Evolutionary conservation across 2,113 vertebrate species (phyloP).

Genomic region (Psittacula cyanocephala): DNA sequence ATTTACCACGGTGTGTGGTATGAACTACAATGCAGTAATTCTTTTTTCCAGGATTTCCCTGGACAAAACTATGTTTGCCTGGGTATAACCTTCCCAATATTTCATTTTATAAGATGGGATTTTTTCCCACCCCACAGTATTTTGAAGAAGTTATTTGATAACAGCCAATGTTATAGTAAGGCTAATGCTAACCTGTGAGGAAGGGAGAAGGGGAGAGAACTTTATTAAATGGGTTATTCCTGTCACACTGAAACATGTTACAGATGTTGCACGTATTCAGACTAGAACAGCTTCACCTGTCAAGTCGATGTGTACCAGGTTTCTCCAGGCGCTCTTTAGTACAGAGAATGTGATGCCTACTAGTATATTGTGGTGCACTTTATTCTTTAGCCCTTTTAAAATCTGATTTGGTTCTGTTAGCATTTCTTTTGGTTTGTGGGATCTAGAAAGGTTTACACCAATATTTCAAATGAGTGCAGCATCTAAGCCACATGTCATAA

Average conservation of each 20-base stretch:
- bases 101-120: not conserved
- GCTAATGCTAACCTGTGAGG: not conserved
- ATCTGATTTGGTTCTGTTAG: constrained; percentile 18
- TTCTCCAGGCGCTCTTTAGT: not conserved
- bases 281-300: not conserved
- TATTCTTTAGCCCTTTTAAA: constrained; percentile 5
- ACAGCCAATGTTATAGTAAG: not conserved
- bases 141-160: not conserved
- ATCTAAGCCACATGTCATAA: constrained; percentile 18
- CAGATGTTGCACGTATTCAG: not conserved
- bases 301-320: not conserved
- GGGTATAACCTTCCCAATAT: not conserved
- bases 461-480: constrained; percentile 22
- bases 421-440: constrained; percentile 31
- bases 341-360: not conserved
- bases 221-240: not conserved
- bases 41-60: not conserved
- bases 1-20: not conserved
- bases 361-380: not conserved
- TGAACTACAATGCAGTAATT: not conserved
- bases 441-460: constrained; percentile 17
- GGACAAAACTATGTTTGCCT: not conserved
- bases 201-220: not conserved
- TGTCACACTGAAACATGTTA: not conserved
- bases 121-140: not conserved